Evolutionary conservation across 2,888 invertebrate genomes (phyloP).

Genomic region (Glomeris marginata): DNA sequence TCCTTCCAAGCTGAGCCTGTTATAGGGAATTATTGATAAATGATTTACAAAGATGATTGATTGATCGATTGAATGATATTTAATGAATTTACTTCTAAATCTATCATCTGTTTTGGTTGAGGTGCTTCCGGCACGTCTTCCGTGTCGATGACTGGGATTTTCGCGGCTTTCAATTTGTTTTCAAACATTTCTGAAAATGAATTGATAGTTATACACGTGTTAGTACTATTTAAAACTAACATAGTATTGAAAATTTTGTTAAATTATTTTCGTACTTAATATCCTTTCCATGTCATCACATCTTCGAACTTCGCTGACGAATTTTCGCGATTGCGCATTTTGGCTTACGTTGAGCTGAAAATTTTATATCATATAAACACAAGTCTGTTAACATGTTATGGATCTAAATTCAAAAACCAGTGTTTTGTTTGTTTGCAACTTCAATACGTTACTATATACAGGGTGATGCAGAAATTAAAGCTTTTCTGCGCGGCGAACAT

Average conservation of each 20-base stretch:
- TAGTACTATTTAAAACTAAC: no score
- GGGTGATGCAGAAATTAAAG: no score
- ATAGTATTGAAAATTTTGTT: neutral
- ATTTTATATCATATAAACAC: slow-evolving; percentile 20
- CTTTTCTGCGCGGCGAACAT: no score
- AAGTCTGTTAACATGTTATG: neutral
- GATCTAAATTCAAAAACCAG: no score
- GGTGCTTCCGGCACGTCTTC: slow-evolving; percentile 98
- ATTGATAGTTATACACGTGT: no score
- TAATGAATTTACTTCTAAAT: slow-evolving; percentile 59
- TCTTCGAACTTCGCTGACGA: slow-evolving; percentile 91
- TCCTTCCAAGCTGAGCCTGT: slow-evolving; percentile 79
- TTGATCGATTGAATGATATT: no score
- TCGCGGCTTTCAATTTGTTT: slow-evolving; percentile 91
- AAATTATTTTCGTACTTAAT: slow-evolving; percentile 51
- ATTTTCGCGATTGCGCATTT: slow-evolving; percentile 95
- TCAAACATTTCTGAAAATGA: slow-evolving; percentile 60
- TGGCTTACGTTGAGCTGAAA: slow-evolving; percentile 85
- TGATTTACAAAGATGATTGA: no score
- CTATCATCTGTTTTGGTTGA: slow-evolving; percentile 96
- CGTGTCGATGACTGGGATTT: slow-evolving; percentile 92
- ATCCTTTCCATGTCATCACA: slow-evolving; percentile 99
- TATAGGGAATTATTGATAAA: no score
- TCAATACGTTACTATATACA: no score
- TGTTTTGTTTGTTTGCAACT: no score